Evolutionary conservation across 2,888 invertebrate species (phyloP).

Genomic region (Luperina testacea): DNA sequence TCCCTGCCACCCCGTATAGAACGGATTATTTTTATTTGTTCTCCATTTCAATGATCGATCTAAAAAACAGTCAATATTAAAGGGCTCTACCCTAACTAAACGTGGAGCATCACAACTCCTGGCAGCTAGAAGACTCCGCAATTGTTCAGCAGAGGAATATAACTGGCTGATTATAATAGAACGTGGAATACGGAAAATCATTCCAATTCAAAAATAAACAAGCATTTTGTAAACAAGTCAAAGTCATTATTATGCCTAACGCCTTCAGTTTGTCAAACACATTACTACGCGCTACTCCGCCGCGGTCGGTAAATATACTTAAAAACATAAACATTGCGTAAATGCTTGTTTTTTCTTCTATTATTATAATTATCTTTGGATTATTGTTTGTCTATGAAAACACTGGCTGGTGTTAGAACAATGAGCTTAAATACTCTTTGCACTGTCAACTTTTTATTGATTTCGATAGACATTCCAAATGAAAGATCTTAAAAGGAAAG

Average conservation of each 20-base stretch:
- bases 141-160: not conserved
- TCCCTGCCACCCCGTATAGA: not conserved
- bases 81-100: not conserved
- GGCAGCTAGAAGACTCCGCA: not conserved
- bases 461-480: not conserved
- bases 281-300: slow-evolving; percentile 49
- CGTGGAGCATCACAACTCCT: not conserved
- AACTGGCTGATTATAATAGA: not conserved
- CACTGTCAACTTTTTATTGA: not conserved
- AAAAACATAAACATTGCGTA: slow-evolving; percentile 54
- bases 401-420: not conserved
- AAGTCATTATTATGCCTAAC: slow-evolving; percentile 31
- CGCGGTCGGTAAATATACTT: slow-evolving; percentile 59
- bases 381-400: slow-evolving; percentile 33
- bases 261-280: slow-evolving; percentile 55
- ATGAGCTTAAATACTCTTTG: not conserved
- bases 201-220: slow-evolving; percentile 13
- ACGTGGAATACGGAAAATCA: slow-evolving; percentile 3
- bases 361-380: slow-evolving; percentile 24
- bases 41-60: not conserved
- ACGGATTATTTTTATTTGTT: not conserved
- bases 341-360: slow-evolving; percentile 38
- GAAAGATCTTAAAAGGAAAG: not conserved
- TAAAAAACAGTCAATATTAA: not conserved
- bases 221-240: slow-evolving; percentile 38